These are phyloP conservation scores for Coccyzus lansbergi DNA, from an alignment of 2,797 vertebrate species.

Conservation along the genomic window DNA sequence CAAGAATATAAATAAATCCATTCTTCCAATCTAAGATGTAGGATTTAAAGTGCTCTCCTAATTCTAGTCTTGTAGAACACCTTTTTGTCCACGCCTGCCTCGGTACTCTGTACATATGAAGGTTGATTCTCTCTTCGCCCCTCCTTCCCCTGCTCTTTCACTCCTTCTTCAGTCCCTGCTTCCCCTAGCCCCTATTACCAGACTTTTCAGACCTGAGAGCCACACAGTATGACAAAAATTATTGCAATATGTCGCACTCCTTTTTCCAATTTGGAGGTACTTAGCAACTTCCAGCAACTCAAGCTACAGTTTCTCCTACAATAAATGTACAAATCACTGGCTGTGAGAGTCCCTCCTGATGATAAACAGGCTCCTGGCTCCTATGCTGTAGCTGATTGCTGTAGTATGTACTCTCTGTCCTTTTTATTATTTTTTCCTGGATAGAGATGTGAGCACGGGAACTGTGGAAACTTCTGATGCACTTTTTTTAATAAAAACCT, in stretches of 20 bases:
- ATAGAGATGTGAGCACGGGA: background rate
- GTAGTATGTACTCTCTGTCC: background rate
- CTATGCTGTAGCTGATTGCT: background rate
- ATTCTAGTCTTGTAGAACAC: background rate
- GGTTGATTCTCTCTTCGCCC: background rate
- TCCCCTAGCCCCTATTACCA: background rate
- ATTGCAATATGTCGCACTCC: background rate
- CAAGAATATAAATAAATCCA: background rate
- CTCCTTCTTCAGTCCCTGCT: background rate
- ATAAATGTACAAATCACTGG: background rate
- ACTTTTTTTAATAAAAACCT: background rate
- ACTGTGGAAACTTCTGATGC: background rate
- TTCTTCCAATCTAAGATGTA: background rate
- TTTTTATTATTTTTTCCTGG: background rate
- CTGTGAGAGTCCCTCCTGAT: background rate
- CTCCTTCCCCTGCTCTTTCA: rapidly evolving
- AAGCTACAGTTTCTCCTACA: background rate
- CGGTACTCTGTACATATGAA: background rate
- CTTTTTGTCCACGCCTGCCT: background rate
- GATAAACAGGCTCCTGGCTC: background rate
- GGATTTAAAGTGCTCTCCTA: background rate
- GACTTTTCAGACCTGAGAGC: background rate
- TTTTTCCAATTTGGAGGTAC: background rate
- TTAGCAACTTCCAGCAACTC: background rate
- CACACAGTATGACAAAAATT: background rate